Base-by-base conservation (phyloP, 2,113 vertebrate species). In the Paradisaea rubra region DNA sequence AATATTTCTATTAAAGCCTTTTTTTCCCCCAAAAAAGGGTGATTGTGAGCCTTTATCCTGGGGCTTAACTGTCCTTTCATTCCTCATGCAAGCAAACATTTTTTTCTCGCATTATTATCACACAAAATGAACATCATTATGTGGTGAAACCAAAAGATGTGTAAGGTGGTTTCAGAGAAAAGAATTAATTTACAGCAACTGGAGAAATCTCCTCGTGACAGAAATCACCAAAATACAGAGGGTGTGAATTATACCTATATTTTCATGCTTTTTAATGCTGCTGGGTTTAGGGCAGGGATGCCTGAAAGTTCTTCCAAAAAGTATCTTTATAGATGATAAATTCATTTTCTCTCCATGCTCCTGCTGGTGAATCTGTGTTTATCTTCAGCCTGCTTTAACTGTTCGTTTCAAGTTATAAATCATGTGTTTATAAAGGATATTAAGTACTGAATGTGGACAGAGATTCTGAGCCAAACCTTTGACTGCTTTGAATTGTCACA, bases 21-120 rank as follows among this genome's bases (percentile, higher is more conserved):
- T 52, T 15, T 6, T 4, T 0, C 1, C 21, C 19, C 0, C 1
- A 6, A 12, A 25, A 47, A 23, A 37, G 2, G 19, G 3, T 11
- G 20, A 39, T 33, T 24, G 6, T 59, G 31, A 31, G 30, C 5
- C 17, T 15, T 30, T 33, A 42, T 39, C 28, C 61, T 31, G 20
- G 7, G 24, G 7, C 5, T 70, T 53, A 73, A 37, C 28, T 44
- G 13, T 61, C 39, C 71, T 61, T 50, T 86, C 2, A 2, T 39
- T 64, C 28, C 33, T 37, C 8, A 25, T 31, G 33, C 13, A 84
- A 61, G 4, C 15, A 47, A 72, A 28, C 1, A 3, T 14, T 41
- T 80, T 74, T 50, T 83, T 47, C 23, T 80, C 18, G 31, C 21
- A 15, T 57, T 37, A 49, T 44, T 74, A 45, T 54, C 3, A 10